Conservation (phyloP, 1,140 invertebrate genomes). For the Bombus sylvicola region DNA sequence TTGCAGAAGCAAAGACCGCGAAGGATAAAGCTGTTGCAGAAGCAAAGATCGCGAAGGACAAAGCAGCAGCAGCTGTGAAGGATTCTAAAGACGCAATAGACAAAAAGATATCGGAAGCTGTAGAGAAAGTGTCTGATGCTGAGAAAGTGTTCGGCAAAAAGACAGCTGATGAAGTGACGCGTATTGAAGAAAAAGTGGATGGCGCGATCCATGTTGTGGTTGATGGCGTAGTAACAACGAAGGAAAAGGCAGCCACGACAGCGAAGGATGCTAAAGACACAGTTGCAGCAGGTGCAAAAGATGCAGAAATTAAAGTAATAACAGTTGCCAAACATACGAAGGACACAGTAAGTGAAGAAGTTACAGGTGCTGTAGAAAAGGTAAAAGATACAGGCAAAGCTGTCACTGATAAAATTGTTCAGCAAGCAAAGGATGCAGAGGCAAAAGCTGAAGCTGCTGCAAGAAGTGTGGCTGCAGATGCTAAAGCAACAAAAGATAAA, state of each 20-base stretch:
- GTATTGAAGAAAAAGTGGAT: background rate
- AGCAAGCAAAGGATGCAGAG: background rate
- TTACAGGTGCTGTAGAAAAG: background rate
- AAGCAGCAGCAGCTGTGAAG: background rate
- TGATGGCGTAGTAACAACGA: background rate
- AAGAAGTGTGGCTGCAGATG: conserved; percentile 51
- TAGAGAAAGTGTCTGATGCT: background rate
- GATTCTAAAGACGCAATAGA: conserved; percentile 29
- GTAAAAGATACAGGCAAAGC: conserved; percentile 8
- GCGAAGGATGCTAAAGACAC: too few species aligned
- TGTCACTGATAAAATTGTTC: conserved; percentile 2
- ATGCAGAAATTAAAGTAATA: too few species aligned
- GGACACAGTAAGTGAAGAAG: too few species aligned
- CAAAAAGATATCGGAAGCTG: conserved; percentile 10
- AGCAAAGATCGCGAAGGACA: conserved; percentile 20
- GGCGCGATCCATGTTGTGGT: background rate
- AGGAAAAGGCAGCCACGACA: background rate
- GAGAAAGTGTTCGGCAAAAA: conserved; percentile 36
- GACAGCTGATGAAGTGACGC: background rate
- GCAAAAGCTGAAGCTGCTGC: conserved; percentile 1
- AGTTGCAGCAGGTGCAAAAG: too few species aligned
- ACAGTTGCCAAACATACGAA: too few species aligned
- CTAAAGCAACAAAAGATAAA: conserved; percentile 41
- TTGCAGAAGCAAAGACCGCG: conserved; percentile 10
- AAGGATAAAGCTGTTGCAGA: background rate